Evolutionary conservation across 1,140 invertebrate species (phyloP), one percentile per base, ranked within the genome.

Genomic region (Drosophila ananassae): DNA sequence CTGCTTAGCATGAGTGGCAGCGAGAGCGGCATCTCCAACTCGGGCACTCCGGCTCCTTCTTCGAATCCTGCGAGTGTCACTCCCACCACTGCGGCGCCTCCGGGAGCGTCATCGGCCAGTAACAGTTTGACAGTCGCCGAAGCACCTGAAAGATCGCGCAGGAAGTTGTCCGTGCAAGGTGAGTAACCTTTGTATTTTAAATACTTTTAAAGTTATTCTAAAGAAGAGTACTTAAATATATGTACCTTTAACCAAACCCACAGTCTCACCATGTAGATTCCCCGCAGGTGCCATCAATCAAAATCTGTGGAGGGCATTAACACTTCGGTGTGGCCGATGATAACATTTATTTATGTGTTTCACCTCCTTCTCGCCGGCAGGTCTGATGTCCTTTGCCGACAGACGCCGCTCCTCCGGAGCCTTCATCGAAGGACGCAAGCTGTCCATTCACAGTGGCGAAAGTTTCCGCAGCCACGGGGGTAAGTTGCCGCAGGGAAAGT

Each of bases 331-430:
- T 17, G 34, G 34, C 39, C 25, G 32, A 32, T 47, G 22, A 50
- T 53, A 24, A 44, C 21, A 50, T 74, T 59, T 59, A 63, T 53
- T 82, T 60, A 41, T 72, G 80, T 58, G 60, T 41, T 68, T 1
- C 34, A 51, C 13, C 21, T 46, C 30, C 12, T 25, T 46, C 34
- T 52, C 44, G 3, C 21, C 30, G 25, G 22, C 47, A 91, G 90
- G 91, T 72, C 79, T 92, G 24, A 92, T 92, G 73, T 91, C 90
- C 59, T 92, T 92, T 72, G 91, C 85, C 59, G 91, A 92, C 76
- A 77, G 91, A 67, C 80, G 91, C 22, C 89, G 91, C 52, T 92
- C 91, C 34, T 91, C 90, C 4, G 90, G 85, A 47, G 90, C 90
- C 62, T 92, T 92, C 73, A 79, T 80, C 37, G 91, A 92, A 53